Conservation (phyloP, 2,888 invertebrate species). For the Noctua pronuba region DNA sequence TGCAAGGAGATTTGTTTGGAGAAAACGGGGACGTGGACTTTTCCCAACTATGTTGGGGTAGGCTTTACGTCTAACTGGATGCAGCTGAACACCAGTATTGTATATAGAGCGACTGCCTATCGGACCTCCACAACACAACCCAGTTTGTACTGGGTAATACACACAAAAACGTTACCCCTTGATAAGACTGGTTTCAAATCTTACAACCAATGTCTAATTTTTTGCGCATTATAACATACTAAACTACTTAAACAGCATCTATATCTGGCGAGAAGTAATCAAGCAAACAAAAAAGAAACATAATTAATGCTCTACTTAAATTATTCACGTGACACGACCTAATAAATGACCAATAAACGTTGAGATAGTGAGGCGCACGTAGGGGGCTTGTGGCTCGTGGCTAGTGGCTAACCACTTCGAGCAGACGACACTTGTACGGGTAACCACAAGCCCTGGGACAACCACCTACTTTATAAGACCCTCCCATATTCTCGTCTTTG, state of each 20-base stretch:
- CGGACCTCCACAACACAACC: too few relatives aligned
- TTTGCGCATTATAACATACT: too few relatives aligned
- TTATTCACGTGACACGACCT: slow-evolving; percentile 29
- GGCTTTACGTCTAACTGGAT: too few relatives aligned
- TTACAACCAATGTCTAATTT: too few relatives aligned
- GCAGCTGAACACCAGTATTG: too few relatives aligned
- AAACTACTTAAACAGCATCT: too few relatives aligned
- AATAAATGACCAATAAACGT: slow-evolving; percentile 61
- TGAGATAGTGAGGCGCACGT: slow-evolving; percentile 47
- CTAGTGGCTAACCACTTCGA: slow-evolving; percentile 41
- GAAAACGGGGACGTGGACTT: background rate
- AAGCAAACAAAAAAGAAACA: background rate
- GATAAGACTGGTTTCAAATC: too few relatives aligned
- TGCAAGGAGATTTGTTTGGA: background rate
- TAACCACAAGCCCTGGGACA: slow-evolving; percentile 41
- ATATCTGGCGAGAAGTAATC: background rate
- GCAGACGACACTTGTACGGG: slow-evolving; percentile 52
- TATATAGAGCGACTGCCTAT: too few relatives aligned
- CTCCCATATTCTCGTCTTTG: slow-evolving; percentile 44
- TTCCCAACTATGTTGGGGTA: too few relatives aligned
- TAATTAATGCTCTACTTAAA: slow-evolving; percentile 9
- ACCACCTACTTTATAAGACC: slow-evolving; percentile 38
- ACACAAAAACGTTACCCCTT: too few relatives aligned
- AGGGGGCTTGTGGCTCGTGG: slow-evolving; percentile 33
- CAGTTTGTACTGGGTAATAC: too few relatives aligned